Base-by-base conservation (phyloP, 2,888 invertebrate species). In the Automeris io region DNA sequence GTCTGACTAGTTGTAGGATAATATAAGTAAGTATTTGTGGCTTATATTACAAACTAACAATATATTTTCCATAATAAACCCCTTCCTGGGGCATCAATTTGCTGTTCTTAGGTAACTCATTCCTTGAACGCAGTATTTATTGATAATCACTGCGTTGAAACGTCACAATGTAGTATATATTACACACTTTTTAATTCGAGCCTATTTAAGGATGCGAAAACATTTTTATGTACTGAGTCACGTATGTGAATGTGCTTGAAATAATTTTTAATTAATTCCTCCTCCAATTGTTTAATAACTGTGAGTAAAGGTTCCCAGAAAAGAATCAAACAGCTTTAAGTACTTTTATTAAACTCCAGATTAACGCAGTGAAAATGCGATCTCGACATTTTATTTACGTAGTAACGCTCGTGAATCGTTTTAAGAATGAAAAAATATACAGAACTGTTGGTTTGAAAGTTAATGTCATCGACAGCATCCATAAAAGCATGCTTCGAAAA, bases 161-260 rank as follows among this genome's bases (percentile, higher is more conserved):
- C n/a, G n/a, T n/a, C n/a, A 16, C 29, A n/a, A 29, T 16, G n/a
- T 29, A n/a, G 3, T 16, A 16, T 29, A 29, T 4, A 16, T 8
- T 16, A n/a, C 16, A 16, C 13, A 42, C 39, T 33, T 31, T 40
- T 37, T 18, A 3, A 19, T 22, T 35, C 35, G 22, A 38, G 29
- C 29, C 36, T 19, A 29, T 36, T 13, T 26, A 54, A 43, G 63
- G 60, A 58, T 43, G 51, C 54, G 11, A 19, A 24, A 38, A 47
- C 60, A 76, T 77, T 55, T 45, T 57, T 69, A 42, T 26, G 11
- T 5, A 49, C 60, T 76, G 78, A 78, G 57, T 79, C 79, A 79
- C 54, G 52, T 36, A 43, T 54, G 59, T 60, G 29, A 29, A 29
- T 29, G 29, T 29, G 11, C 16, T 16, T 8, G 13, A 8, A 29